Evolutionary conservation across 2,797 vertebrate species (phyloP), one percentile per base, ranked within the genome.

Genomic region (Diplodus puntazzo): DNA sequence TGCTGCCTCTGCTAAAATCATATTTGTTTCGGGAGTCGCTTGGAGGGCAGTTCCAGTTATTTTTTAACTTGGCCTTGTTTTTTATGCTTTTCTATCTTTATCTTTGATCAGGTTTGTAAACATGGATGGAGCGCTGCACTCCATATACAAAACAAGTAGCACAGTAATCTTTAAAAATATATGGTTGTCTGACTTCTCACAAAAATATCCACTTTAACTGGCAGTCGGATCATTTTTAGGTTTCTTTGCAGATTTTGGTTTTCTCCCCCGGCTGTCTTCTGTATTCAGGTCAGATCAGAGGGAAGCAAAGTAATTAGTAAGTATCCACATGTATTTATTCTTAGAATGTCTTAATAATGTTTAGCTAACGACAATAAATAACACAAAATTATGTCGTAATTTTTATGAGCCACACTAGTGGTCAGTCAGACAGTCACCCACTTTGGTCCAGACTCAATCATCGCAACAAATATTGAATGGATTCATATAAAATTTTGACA

Each of bases 1-100:
- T 18, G 54, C 63, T n/a, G 58, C 27, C n/a, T 67, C 69, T 46
- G 52, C 46, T 21, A 18, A 59, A 21, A 79, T 83, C 62, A 63
- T 18, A 20, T 68, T 50, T 30, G 45, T 74, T 61, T 34, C 4
- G 0, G 11, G 43, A 57, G 55, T 23, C 12, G 20, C 25, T 64
- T 45, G 18, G 50, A 78, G 58, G 57, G 45, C 49, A 75, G 11
- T n/a, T 72, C 17, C 42, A 71, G 34, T 50, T 55, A 21, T 64
- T 42, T 45, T 25, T 42, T 27, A 63, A 25, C 39, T 42, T 53
- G n/a, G 45, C 3, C 45, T 3, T 49, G 34, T 1, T 64, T 9
- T 16, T 17, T 30, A 8, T 63, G 13, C 17, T 58, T 64, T 9
- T 16, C n/a, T 30, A 11, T 63, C 10, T n/a, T 52, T 45, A 57